Base-by-base conservation (phyloP, 2,113 vertebrate genomes). In the Pungitius pungitius region DNA sequence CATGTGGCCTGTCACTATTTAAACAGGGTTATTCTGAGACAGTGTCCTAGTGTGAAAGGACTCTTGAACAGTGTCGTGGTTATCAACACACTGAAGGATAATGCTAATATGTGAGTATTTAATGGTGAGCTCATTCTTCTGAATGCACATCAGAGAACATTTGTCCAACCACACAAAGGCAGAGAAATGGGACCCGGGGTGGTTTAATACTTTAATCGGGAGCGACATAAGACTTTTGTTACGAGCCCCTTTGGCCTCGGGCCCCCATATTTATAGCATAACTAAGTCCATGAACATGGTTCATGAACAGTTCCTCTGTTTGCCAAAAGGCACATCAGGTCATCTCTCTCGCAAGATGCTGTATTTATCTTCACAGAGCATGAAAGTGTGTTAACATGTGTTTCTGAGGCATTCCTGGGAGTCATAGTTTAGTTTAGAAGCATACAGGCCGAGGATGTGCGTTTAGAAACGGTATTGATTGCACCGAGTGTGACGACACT, bases 251-350 rank as follows among this genome's bases (percentile, higher is more conserved):
- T 56, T 61, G 6, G 35, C 71, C 70, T 66, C 30, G 39, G 66
- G 27, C 55, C 35, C 42, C 26, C 11, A 40, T 62, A 82, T 82
- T 70, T 73, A 69, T 72, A 69, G 52, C 40, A n/a, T n/a, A 61
- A 37, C 33, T 57, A 45, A 35, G 6, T 14, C 24, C 4, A 35
- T 27, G 35, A 51, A 51, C n/a, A 22, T 22, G 10, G 47, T 11
- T 51, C 47, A 51, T 51, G 47, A 51, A 51, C 47, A n/a, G 18
- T 55, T 42, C 60, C 20, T 56, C 20, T 61, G 58, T 40, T 45
- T 24, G n/a, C 52, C 39, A 63, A 33, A 30, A 64, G 68, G 59
- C 35, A 8, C 63, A 22, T 57, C 14, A 57, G 10, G 43, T 58
- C 56, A 9, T 49, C 15, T 43, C 14, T 45, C 24, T 40, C 20